phyloP scores from a whole-genome alignment of 1,140 invertebrate genomes.

The Potamilus streckersoni region DNA sequence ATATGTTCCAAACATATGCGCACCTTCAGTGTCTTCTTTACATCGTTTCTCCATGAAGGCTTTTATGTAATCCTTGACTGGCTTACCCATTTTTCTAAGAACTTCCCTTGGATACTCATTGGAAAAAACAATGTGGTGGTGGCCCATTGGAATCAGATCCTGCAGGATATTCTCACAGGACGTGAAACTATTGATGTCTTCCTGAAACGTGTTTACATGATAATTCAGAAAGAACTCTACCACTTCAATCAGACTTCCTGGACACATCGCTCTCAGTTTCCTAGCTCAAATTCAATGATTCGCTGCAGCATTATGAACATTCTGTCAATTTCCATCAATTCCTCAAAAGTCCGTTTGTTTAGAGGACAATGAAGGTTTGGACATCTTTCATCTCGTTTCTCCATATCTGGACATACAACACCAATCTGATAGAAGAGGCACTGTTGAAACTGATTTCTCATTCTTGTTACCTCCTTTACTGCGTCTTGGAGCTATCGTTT shows the following conservation, averaged over 20 bases:
- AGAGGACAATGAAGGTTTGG: constrained; percentile 21
- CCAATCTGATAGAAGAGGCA: constrained; percentile 28
- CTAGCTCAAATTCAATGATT: constrained; percentile 8
- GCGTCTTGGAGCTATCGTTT: constrained; percentile 26
- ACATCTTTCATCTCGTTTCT: constrained; percentile 19
- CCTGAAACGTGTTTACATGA: background rate
- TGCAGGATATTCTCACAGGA: constrained; percentile 26
- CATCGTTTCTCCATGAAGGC: constrained; percentile 9
- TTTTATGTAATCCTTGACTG: constrained; percentile 4
- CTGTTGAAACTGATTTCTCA: constrained; percentile 21
- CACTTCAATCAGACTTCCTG: constrained; percentile 12
- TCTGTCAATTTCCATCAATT: constrained; percentile 22
- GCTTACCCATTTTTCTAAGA: background rate
- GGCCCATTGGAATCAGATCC: constrained; percentile 25
- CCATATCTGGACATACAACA: constrained; percentile 1
- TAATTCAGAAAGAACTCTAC: constrained; percentile 5
- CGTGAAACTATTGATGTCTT: constrained; percentile 21
- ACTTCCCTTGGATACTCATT: background rate
- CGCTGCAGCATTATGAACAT: constrained; percentile 21
- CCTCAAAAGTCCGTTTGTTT: constrained; percentile 17
- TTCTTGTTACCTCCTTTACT: constrained; percentile 1
- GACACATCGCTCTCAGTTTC: constrained; percentile 9
- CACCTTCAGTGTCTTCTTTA: background rate
- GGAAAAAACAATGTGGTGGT: background rate
- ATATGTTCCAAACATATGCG: background rate